Evolutionary conservation across 2,113 vertebrate genomes (phyloP), one percentile per base, ranked within the genome.

Genomic region (Sinosuthora webbiana): DNA sequence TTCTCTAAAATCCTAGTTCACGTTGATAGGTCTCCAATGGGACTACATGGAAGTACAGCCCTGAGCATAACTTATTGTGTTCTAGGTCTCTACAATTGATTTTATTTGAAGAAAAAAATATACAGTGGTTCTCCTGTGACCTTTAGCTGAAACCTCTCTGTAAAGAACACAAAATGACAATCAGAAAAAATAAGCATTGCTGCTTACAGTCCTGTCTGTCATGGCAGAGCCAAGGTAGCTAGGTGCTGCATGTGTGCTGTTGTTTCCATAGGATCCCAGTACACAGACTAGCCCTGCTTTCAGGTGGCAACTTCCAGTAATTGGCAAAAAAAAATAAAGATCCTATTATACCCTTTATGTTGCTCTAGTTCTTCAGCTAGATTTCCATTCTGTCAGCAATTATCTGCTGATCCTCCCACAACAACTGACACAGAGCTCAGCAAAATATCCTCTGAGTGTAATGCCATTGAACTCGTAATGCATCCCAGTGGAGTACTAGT

Each of bases 71-170:
- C 97, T 97, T 98, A 99, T 78, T 89, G 87, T 97, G 97, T 98
- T 98, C 98, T 98, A 97, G 97, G 97, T 94, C 94, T n/a, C 92
- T 96, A 95, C 96, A 90, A 98, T 98, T 97, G 98, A 98, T 99
- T 98, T 97, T 97, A 92, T 95, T 97, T 97, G 95, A 98, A 76
- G 57, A 90, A 73, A 84, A 84, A 92, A 95, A 91, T 69, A 98
- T 92, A 97, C 95, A 82, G 92, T 85, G 88, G 85, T 94, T 97
- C 89, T 97, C 89, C 49, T 16, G 31, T 98, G 98, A 98, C 98
- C 98, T 98, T 98, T 98, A 93, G 97, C 93, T 94, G 94, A 95
- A 98, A 96, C 47, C 82, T 93, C 67, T 87, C 92, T 96, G 87
- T 90, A 87, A 89, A 95, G 84, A 93, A 91, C 42, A 91, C 59